These are phyloP conservation scores for Polymixis lichenea DNA, from an alignment of 2,888 invertebrate genomes.

Conservation along the genomic window DNA sequence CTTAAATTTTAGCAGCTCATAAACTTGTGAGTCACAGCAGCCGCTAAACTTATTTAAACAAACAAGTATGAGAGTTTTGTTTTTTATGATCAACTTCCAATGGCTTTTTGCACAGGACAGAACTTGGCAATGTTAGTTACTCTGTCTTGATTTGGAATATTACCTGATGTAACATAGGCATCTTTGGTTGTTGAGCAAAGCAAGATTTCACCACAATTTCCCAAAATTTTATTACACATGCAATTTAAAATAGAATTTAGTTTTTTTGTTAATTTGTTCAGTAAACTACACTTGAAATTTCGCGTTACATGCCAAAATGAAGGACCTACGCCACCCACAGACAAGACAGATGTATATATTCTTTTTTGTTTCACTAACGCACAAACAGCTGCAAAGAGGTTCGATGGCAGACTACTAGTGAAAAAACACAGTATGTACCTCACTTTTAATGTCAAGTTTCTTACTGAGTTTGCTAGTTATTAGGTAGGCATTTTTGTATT, in stretches of 20 bases:
- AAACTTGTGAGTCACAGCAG: too few species aligned
- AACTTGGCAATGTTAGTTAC: neutral
- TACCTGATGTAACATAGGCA: slow-evolving; percentile 47
- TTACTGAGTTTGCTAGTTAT: neutral
- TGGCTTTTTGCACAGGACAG: neutral
- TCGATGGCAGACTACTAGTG: slow-evolving; percentile 14
- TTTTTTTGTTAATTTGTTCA: slow-evolving; percentile 56
- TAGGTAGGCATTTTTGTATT: neutral
- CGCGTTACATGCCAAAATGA: slow-evolving; percentile 68
- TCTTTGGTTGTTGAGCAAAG: slow-evolving; percentile 29
- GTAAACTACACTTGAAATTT: slow-evolving; percentile 66
- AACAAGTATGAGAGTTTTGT: neutral
- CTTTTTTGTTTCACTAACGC: slow-evolving; percentile 52
- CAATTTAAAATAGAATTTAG: slow-evolving; percentile 59
- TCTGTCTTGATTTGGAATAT: neutral
- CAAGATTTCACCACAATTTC: slow-evolving; percentile 64
- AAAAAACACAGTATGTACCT: slow-evolving; percentile 51
- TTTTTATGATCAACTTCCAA: neutral
- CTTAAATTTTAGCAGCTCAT: neutral
- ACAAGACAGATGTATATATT: slow-evolving; percentile 67
- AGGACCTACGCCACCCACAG: slow-evolving; percentile 62
- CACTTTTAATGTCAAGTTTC: slow-evolving; percentile 27
- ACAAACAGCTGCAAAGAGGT: slow-evolving; percentile 58
- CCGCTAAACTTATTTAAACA: neutral
- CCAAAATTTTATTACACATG: slow-evolving; percentile 53